phyloP scores from a whole-genome alignment of 2,888 invertebrate genomes.

The Leucophenga montana region DNA sequence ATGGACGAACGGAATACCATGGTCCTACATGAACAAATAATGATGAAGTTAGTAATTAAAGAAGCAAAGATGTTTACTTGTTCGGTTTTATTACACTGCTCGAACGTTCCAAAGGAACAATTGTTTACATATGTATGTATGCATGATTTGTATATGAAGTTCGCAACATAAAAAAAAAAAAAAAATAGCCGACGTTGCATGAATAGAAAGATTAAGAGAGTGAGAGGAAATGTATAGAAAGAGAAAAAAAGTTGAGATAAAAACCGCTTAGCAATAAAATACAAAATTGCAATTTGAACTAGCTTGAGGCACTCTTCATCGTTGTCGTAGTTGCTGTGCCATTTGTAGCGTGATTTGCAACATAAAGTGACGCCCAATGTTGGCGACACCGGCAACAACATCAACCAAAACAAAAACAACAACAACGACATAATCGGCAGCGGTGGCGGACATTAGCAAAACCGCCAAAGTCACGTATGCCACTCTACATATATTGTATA shows the following conservation, averaged over 20 bases:
- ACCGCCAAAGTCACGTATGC: conserved; percentile 70
- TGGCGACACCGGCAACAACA: conserved; percentile 31
- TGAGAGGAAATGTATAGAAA: not conserved
- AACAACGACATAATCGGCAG: conserved; percentile 19
- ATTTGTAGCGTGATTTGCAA: conserved; percentile 44
- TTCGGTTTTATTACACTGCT: too few relatives aligned
- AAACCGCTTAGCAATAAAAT: not conserved
- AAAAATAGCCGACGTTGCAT: too few relatives aligned
- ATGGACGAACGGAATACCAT: too few relatives aligned
- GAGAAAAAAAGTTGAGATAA: not conserved
- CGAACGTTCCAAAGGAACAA: too few relatives aligned
- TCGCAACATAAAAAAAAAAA: too few relatives aligned
- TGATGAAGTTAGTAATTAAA: too few relatives aligned
- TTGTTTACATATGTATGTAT: too few relatives aligned
- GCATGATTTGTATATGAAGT: too few relatives aligned
- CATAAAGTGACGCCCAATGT: conserved; percentile 19
- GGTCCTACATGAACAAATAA: too few relatives aligned
- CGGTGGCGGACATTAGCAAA: conserved; percentile 66
- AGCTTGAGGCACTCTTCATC: not conserved
- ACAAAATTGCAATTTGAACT: not conserved
- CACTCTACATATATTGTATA: too few relatives aligned
- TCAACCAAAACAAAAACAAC: conserved; percentile 12
- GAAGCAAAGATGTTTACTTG: too few relatives aligned
- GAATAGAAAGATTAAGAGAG: too few relatives aligned
- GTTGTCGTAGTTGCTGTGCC: conserved; percentile 35